Conservation (phyloP, 2,797 vertebrate species). For the Hyperoplus immaculatus region DNA sequence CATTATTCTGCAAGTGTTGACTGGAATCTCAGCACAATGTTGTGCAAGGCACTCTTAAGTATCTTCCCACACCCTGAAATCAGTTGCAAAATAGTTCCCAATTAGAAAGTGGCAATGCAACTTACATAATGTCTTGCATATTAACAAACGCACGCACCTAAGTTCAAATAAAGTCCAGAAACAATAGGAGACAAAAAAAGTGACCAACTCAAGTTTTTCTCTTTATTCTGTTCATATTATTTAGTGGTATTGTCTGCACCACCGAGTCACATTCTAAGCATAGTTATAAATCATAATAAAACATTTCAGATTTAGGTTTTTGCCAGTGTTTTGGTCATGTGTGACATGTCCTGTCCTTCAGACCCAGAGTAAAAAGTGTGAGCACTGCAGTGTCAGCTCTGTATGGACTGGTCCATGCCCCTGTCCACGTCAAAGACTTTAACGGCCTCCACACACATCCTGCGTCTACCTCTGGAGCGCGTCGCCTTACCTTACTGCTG, state of each 20-base stretch:
- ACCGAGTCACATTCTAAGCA: slow-evolving; percentile 16
- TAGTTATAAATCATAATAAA: slow-evolving; percentile 2
- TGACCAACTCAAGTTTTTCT: neutral
- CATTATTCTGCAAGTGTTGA: slow-evolving; percentile 37
- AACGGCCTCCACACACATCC: too few species aligned
- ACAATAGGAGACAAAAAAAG: neutral
- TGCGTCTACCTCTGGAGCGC: too few species aligned
- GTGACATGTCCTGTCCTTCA: slow-evolving; percentile 17
- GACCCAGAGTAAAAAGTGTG: neutral
- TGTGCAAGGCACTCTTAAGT: slow-evolving; percentile 46
- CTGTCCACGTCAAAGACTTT: slow-evolving; percentile 20
- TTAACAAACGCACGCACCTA: neutral
- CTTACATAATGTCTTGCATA: neutral
- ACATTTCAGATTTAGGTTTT: slow-evolving; percentile 12
- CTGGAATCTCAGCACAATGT: slow-evolving; percentile 32
- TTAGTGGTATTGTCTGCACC: neutral
- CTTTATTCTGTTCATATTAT: neutral
- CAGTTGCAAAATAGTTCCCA: slow-evolving; percentile 45
- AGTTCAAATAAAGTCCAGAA: neutral
- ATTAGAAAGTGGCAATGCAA: slow-evolving; percentile 21
- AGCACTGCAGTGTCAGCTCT: slow-evolving; percentile 16
- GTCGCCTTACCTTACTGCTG: too few species aligned
- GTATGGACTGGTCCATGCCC: slow-evolving; percentile 10
- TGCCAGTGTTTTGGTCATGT: slow-evolving; percentile 24
- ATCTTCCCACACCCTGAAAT: slow-evolving; percentile 57